Percentiles rank a stretch among this genome's conserved stretches.
Conservation (phyloP, 2,797 vertebrate species). For the Hippoglossus hippoglossus region DNA sequence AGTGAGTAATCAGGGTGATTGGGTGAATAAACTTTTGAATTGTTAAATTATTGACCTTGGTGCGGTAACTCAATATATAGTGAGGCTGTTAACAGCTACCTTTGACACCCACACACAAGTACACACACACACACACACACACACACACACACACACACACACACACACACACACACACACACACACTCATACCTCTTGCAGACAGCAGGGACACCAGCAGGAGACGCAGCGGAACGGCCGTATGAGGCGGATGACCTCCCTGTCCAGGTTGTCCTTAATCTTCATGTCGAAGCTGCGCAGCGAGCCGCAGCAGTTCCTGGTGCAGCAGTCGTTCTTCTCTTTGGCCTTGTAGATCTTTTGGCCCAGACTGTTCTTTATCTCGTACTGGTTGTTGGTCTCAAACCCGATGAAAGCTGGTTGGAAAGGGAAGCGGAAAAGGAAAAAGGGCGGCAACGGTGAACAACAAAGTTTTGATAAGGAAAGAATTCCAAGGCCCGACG, state of each 20-base stretch:
- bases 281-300: constrained; percentile 90
- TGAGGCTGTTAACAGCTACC: not conserved
- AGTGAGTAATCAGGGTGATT: not conserved
- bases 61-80: not conserved
- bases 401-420: constrained; percentile 86
- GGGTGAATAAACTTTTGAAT: not conserved
- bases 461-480: not conserved
- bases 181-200: constrained; percentile 86
- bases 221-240: constrained; percentile 89
- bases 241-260: constrained; percentile 89
- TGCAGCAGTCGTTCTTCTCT: constrained; percentile 91
- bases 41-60: constrained; percentile 4
- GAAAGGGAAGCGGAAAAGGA: not conserved
- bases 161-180: not conserved
- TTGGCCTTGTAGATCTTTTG: constrained; percentile 90
- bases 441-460: not conserved
- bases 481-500: not conserved
- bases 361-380: constrained; percentile 89
- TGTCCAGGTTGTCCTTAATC: constrained; percentile 86
- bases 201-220: constrained; percentile 91
- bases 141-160: not conserved
- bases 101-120: not conserved
- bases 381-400: constrained; percentile 90
- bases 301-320: constrained; percentile 90
- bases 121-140: not conserved